Base-by-base conservation (phyloP, 2,797 vertebrate species). In the Chaunax sp. region DNA sequence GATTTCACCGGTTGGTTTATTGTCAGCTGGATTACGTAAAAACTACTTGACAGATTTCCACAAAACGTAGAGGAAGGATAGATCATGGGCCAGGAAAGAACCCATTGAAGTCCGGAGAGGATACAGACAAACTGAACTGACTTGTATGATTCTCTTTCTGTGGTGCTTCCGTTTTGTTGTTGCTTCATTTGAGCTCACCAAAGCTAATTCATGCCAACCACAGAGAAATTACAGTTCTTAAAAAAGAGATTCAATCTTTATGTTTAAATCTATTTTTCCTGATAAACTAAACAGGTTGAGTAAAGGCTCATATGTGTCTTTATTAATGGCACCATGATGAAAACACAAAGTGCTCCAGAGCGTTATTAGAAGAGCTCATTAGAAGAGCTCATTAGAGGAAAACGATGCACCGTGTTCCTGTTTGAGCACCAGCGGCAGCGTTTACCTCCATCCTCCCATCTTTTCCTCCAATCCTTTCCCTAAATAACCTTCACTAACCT, bases 401-500 rank as follows among this genome's bases (percentile, higher is more conserved):
- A 59, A 12, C 23, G 33, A 52, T 62, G n/a, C 41, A 59, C 16
- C n/a, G 2, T 33, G 26, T 55, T 49, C 30, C 43, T 67, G 49
- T 14, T 3, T 45, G n/a, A 45, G 18, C 23, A n/a, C 37, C 0
- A 19, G 22, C 50, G 20, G 60, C 62, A 41, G 33, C 6, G 23
- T 49, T 28, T 22, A 26, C 47, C 20, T 52, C 35, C 54, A 49
- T 77, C 64, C 26, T 60, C 26, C 77, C 69, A 53, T 57, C 69
- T 57, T 72, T 67, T 60, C 40, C 38, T 73, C 1, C 13, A 69
- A 69, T 77, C 46, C 30, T 53, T 67, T 78, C 65, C 47, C 47
- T 78, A 78, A 83, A 80, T 74, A 84, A 84, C 82, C 84, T 88
- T 87, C 87, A 76, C 69, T 66, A 63, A 71, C 75, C 57, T 66